These are phyloP conservation scores for Andricus grossulariae DNA, from an alignment of 1,140 invertebrate species.

Conservation along the genomic window DNA sequence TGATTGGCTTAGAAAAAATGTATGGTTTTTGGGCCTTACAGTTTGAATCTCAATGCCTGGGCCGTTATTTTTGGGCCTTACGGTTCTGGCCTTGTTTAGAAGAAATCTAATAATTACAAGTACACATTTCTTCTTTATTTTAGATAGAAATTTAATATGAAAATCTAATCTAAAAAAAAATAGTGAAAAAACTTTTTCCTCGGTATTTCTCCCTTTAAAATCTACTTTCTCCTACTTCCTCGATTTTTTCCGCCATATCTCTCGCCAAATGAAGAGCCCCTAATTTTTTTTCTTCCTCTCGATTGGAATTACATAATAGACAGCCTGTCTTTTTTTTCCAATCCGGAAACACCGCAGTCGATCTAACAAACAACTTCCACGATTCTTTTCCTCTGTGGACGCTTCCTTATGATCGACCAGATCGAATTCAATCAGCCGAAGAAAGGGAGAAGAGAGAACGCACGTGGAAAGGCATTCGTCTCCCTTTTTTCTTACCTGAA, in stretches of 20 bases:
- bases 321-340: conserved; percentile 1
- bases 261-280: conserved; percentile 14
- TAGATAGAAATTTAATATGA: no score
- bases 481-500: conserved; percentile 30
- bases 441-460: conserved; percentile 20
- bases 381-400: neutral
- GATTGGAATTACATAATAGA: neutral
- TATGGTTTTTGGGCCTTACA: neutral
- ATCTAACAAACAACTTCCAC: conserved; percentile 1
- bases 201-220: neutral
- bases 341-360: conserved; percentile 7
- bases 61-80: neutral
- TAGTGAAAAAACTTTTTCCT: no score
- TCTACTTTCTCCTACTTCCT: neutral
- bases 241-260: neutral
- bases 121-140: no score
- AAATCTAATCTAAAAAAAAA: no score
- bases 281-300: conserved; percentile 11
- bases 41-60: neutral
- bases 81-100: no score
- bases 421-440: neutral
- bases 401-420: conserved; percentile 7
- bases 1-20: no score
- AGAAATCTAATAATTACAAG: no score
- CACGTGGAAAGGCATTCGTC: neutral